phyloP scores from a whole-genome alignment of 2,797 vertebrate genomes.

The Sebastes baramenuke region DNA sequence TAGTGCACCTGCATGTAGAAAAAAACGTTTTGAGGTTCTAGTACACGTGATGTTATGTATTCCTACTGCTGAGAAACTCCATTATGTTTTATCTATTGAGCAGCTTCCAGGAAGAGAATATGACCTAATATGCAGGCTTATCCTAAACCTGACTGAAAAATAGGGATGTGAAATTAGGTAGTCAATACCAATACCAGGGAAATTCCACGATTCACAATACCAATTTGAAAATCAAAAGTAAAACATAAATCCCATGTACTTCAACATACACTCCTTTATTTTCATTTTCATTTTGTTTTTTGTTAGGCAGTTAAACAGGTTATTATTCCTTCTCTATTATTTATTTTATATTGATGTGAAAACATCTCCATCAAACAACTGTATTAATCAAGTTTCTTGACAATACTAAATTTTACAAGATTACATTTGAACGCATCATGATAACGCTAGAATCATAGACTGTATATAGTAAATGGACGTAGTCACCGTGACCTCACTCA shows the following conservation, averaged over 20 bases:
- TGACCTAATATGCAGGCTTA: constrained; percentile 8
- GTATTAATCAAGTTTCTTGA: background rate
- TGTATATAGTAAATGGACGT: no score
- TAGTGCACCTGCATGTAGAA: constrained; percentile 63
- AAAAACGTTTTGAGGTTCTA: background rate
- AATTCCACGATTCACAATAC: background rate
- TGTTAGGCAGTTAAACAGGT: background rate
- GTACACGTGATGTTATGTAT: constrained; percentile 58
- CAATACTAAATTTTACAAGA: background rate
- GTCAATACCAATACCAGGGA: background rate
- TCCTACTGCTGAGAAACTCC: constrained; percentile 22
- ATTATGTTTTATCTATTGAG: constrained; percentile 47
- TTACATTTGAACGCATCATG: background rate
- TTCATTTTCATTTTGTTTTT: fast-evolving
- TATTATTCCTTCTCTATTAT: background rate
- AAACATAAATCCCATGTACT: background rate
- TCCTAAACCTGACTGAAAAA: background rate
- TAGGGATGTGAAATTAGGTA: background rate
- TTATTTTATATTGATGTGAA: background rate
- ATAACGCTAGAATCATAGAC: background rate
- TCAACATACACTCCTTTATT: background rate
- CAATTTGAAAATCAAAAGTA: background rate
- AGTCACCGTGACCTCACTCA: no score
- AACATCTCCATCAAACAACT: background rate
- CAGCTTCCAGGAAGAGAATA: constrained; percentile 20